These are phyloP conservation scores for Mizuhopecten yessoensis DNA, from an alignment of 1,140 invertebrate genomes.

Conservation along the genomic window DNA sequence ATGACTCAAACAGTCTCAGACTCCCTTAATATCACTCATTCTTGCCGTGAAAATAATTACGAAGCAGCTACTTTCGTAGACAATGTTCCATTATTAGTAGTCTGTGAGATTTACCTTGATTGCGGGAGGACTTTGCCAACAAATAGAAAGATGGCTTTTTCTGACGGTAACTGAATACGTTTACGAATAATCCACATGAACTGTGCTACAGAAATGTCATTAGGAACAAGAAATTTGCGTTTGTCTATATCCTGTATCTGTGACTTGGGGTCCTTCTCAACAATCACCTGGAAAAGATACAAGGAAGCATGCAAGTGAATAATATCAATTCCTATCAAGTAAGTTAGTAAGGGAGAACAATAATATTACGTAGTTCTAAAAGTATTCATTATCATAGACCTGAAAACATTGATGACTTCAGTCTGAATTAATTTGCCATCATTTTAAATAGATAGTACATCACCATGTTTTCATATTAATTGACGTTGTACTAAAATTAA, in stretches of 20 bases:
- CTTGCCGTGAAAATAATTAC: too few species aligned
- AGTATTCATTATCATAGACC: neutral
- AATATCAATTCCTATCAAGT: neutral
- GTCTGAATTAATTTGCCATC: too few species aligned
- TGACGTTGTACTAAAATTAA: too few species aligned
- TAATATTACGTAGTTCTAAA: neutral
- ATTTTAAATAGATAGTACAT: too few species aligned
- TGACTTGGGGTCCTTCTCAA: conserved; percentile 84
- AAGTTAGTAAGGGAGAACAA: too few species aligned
- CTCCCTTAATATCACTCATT: too few species aligned
- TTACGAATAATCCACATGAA: conserved; percentile 86
- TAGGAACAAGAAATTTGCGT: conserved; percentile 85
- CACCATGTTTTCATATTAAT: too few species aligned
- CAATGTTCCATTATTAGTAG: too few species aligned
- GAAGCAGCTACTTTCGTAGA: too few species aligned
- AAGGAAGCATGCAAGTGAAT: neutral
- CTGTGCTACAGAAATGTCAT: conserved; percentile 85
- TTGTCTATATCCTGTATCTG: conserved; percentile 84
- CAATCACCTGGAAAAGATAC: conserved; percentile 82
- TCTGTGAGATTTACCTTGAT: conserved; percentile 80
- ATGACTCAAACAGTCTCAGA: too few species aligned
- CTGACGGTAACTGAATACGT: conserved; percentile 83
- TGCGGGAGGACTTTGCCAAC: conserved; percentile 84
- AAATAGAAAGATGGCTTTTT: conserved; percentile 85
- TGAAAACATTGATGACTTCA: neutral